Conservation (phyloP, 2,888 invertebrate species). For the Sipha maydis region DNA sequence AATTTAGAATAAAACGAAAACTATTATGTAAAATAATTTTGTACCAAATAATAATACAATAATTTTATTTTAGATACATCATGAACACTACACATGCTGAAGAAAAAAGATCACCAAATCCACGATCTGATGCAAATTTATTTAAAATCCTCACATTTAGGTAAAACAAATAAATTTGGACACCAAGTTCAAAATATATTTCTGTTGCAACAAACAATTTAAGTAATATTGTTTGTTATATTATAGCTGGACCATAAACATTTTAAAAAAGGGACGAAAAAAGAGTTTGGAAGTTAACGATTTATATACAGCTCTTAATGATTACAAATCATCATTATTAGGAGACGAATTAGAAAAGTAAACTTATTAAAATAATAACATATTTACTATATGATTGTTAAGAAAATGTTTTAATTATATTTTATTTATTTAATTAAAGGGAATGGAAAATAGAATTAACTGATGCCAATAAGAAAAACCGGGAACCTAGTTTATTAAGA, state of each 20-base stretch:
- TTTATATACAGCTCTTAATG: too few species aligned
- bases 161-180: conserved; percentile 68
- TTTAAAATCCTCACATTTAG: conserved; percentile 76
- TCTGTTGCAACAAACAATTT: too few species aligned
- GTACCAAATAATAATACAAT: too few species aligned
- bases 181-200: neutral
- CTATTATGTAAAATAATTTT: too few species aligned
- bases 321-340: conserved; percentile 72
- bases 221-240: too few species aligned
- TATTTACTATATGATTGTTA: neutral
- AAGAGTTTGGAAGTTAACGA: too few species aligned
- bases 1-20: too few species aligned
- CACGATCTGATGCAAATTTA: conserved; percentile 71
- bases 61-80: neutral
- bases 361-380: too few species aligned
- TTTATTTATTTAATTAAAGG: conserved; percentile 64
- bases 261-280: too few species aligned
- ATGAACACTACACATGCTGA: neutral
- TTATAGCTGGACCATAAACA: too few species aligned
- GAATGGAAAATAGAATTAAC: conserved; percentile 74
- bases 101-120: conserved; percentile 71
- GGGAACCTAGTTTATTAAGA: conserved; percentile 73
- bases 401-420: conserved; percentile 68
- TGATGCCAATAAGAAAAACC: conserved; percentile 69
- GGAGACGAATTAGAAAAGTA: conserved; percentile 68